These are phyloP conservation scores for Microtus montanus DNA, from an alignment of 2,113 vertebrate species.

Conservation along the genomic window DNA sequence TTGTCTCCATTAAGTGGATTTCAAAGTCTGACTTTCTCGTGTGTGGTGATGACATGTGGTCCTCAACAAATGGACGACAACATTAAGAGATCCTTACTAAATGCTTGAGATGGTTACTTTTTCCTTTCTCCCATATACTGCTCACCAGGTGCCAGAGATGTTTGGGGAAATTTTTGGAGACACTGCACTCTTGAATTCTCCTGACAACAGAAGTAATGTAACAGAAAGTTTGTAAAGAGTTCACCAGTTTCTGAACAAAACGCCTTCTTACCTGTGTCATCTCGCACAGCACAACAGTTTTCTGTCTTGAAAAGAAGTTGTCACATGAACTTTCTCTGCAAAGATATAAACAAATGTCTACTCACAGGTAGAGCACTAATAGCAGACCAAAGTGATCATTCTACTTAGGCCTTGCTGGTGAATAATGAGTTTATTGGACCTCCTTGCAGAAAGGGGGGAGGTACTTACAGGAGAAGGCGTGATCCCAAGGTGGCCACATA, in stretches of 20 bases:
- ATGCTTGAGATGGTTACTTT: not conserved
- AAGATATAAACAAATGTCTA: not conserved
- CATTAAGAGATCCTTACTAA: not conserved
- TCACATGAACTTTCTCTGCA: not conserved
- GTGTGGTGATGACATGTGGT: not conserved
- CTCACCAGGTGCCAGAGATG: not conserved
- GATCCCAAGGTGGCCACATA: too few relatives aligned
- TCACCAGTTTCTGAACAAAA: not conserved
- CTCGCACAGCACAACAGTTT: not conserved
- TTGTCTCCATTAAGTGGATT: not conserved
- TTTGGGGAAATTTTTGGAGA: not conserved
- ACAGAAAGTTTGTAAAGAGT: not conserved
- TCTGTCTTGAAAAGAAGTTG: not conserved
- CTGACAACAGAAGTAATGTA: not conserved
- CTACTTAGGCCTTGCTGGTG: too few relatives aligned
- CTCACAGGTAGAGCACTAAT: too few relatives aligned
- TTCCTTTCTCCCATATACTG: not conserved
- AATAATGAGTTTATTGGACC: not conserved
- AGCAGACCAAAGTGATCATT: not conserved
- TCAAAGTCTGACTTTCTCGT: not conserved
- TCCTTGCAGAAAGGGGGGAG: not conserved
- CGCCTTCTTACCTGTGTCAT: rapidly evolving
- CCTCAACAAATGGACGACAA: not conserved
- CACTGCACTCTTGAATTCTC: not conserved
- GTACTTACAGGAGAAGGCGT: too few relatives aligned